phyloP scores from a whole-genome alignment of 2,113 vertebrate species.

The Ochotona princeps region DNA sequence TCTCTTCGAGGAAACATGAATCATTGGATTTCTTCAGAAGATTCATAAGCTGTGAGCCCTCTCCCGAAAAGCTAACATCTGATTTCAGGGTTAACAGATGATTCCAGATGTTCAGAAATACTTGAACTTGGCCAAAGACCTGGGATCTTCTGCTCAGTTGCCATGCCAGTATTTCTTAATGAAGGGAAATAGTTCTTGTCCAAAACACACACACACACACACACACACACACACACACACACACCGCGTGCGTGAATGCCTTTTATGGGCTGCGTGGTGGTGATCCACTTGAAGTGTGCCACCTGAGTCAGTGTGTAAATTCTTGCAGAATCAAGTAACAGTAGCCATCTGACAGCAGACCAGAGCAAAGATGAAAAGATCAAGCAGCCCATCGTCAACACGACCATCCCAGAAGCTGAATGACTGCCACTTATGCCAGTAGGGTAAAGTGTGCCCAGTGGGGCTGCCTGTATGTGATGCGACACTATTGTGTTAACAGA shows the following conservation, averaged over 20 bases:
- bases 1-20: neutral
- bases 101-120: slow-evolving; percentile 29
- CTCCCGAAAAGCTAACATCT: slow-evolving; percentile 45
- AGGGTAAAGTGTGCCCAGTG: slow-evolving; percentile 65
- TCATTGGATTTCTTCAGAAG: neutral
- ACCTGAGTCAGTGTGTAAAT: slow-evolving; percentile 46
- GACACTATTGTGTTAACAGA: slow-evolving; percentile 79
- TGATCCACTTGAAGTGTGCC: neutral
- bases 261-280: neutral
- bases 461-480: slow-evolving; percentile 78
- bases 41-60: slow-evolving; percentile 37
- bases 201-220: neutral
- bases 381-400: slow-evolving; percentile 73
- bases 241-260: neutral
- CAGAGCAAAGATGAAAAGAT: slow-evolving; percentile 73
- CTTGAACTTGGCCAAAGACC: slow-evolving; percentile 51
- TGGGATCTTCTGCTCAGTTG: neutral
- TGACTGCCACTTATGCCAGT: slow-evolving; percentile 79
- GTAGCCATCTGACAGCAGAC: slow-evolving; percentile 56
- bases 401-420: slow-evolving; percentile 79
- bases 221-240: neutral
- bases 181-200: neutral
- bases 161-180: neutral
- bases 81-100: slow-evolving; percentile 42
- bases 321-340: slow-evolving; percentile 21